Percentiles rank a stretch among this genome's conserved stretches.
Conservation (phyloP, 1,140 invertebrate species). For the Elysia chlorotica region DNA sequence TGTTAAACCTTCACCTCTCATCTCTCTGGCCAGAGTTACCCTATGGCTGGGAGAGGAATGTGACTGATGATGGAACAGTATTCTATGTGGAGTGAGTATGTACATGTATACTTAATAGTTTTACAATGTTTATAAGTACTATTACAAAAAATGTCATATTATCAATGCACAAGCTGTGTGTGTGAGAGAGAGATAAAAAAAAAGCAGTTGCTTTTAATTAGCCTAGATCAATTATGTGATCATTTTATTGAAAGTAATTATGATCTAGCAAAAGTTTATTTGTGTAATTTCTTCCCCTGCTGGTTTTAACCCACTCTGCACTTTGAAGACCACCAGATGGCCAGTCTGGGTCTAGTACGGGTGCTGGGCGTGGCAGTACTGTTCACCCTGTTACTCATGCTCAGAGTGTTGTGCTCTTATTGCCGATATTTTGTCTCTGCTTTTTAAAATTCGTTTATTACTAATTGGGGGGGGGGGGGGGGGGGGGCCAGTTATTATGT, state of each 20-base stretch:
- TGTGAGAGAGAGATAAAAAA: background rate
- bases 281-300: background rate
- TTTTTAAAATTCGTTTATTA: too few species aligned
- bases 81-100: slow-evolving; percentile 13
- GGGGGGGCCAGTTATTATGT: background rate
- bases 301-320: too few species aligned
- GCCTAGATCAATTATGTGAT: background rate
- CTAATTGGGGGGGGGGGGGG: background rate
- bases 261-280: background rate
- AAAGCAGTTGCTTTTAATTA: background rate
- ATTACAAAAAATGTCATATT: background rate
- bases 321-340: too few species aligned
- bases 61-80: slow-evolving; percentile 7
- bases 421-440: background rate
- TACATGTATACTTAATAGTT: background rate
- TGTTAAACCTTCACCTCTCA: background rate
- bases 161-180: too few species aligned
- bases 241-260: background rate
- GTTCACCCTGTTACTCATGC: background rate
- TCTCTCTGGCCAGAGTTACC: slow-evolving; percentile 11
- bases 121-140: background rate
- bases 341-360: too few species aligned
- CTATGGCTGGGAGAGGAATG: slow-evolving; percentile 16
- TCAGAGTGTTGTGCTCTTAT: background rate
- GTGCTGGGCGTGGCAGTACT: background rate